Conservation (phyloP, 1,140 invertebrate genomes). For the Idris sp. region DNA sequence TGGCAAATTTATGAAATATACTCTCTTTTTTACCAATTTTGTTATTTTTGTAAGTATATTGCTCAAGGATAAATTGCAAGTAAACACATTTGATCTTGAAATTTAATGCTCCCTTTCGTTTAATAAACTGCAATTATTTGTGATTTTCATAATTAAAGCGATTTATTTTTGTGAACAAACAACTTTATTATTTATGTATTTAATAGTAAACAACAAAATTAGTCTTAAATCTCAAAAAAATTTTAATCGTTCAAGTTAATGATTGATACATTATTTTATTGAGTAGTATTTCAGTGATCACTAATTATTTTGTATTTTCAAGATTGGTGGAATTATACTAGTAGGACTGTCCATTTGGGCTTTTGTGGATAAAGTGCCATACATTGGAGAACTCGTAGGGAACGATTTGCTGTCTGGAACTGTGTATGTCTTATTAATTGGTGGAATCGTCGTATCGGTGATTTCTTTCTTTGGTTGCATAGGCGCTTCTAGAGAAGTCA, state of each 20-base stretch:
- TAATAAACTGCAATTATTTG: too few species aligned
- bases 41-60: conserved; percentile 89
- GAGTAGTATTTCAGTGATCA: too few species aligned
- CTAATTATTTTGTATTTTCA: conserved; percentile 60
- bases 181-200: too few species aligned
- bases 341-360: conserved; percentile 89
- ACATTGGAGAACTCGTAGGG: conserved; percentile 88
- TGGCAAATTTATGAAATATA: conserved; percentile 89
- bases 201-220: too few species aligned
- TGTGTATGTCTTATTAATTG: conserved; percentile 88
- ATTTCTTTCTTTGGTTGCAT: conserved; percentile 91
- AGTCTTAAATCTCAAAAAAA: too few species aligned
- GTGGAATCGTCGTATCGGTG: conserved; percentile 86
- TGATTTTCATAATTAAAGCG: too few species aligned
- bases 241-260: too few species aligned
- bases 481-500: conserved; percentile 91
- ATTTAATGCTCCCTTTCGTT: too few species aligned
- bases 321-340: conserved; percentile 88
- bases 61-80: conserved; percentile 25
- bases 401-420: conserved; percentile 90
- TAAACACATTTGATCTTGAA: conserved; percentile 25
- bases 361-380: conserved; percentile 86
- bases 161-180: too few species aligned
- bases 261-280: too few species aligned
- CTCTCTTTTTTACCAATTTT: conserved; percentile 89